Conservation (phyloP, 2,113 vertebrate species). For the Geothlypis trichas region DNA sequence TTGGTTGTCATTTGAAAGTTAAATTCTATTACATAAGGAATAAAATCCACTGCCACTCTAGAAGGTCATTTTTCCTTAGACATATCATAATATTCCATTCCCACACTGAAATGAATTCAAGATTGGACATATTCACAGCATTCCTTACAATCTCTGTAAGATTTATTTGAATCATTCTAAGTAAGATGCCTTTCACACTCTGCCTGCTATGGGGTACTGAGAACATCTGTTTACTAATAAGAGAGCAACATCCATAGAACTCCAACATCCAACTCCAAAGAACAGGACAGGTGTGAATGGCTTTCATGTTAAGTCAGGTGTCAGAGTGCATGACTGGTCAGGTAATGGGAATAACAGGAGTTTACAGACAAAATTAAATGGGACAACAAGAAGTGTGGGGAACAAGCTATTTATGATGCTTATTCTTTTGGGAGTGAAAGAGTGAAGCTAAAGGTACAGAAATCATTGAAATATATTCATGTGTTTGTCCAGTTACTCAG, state of each 20-base stretch:
- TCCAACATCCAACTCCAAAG: not conserved
- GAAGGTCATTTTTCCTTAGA: slow-evolving; percentile 17
- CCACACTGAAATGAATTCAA: not conserved
- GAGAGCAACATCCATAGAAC: not conserved
- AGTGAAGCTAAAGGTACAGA: not conserved
- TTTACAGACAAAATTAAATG: not conserved
- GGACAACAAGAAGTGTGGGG: not conserved
- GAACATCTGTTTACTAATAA: slow-evolving; percentile 20
- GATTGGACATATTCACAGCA: not conserved
- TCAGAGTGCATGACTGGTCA: not conserved
- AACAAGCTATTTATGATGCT: not conserved
- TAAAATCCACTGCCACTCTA: slow-evolving; percentile 1
- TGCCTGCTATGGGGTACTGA: not conserved
- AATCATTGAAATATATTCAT: not conserved
- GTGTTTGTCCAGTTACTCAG: not conserved
- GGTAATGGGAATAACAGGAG: not conserved
- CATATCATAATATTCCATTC: not conserved
- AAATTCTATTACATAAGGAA: slow-evolving; percentile 41
- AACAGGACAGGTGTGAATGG: not conserved
- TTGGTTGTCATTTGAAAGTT: slow-evolving; percentile 22
- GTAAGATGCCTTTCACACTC: not conserved
- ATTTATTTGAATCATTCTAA: not conserved
- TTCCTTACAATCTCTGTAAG: not conserved
- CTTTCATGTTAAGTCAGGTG: not conserved
- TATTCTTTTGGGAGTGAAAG: not conserved